Base-by-base conservation (phyloP, 1,140 invertebrate genomes). In the Formica exsecta region DNA sequence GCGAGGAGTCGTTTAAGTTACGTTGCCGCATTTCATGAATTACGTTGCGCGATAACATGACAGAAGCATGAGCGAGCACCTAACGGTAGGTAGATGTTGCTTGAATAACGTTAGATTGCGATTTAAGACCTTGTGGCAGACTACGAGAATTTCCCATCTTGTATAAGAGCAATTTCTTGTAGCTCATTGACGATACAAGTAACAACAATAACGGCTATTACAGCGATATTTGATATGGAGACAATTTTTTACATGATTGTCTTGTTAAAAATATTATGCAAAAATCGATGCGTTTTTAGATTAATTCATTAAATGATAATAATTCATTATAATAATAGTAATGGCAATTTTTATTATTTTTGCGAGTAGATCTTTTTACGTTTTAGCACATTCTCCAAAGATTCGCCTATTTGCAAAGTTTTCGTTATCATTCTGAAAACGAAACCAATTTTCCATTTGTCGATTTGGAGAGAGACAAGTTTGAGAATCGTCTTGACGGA, bases 391-490 rank as follows among this genome's bases (percentile, higher is more conserved):
- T 32, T 59, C 3, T 79, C 0, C 71, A 41, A 41, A 51, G 0
- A 38, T 64, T n/a, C 8, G 25, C 25, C 57, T 38, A 38, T 74
- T 75, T 76, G 44, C 22, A 65, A 74, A 16, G 32, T 76, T 64
- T 85, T 59, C 44, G 44, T 75, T 85, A 85, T 41, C 16, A 64
- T 9, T 85, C 25, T 54, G 71, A 32, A 77, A 85, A 61, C 59
- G 74, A 76, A 61, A 85, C 73, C 71, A 77, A 85, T 85, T 74
- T 85, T 85, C 36, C 16, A 75, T 61, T 61, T 77, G 73, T 77
- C 81, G 44, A 85, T 85, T 75, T 44, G 59, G 5, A 51, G 32
- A 57, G 61, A 85, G 57, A 13, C 48, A 62, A 64, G 44, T 38
- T 32, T 44, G 62, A 76, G 81, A 85, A 85, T 61, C 36, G 51